These are phyloP conservation scores for Eulemur rufifrons DNA, from an alignment of 2,113 vertebrate genomes.

Conservation along the genomic window DNA sequence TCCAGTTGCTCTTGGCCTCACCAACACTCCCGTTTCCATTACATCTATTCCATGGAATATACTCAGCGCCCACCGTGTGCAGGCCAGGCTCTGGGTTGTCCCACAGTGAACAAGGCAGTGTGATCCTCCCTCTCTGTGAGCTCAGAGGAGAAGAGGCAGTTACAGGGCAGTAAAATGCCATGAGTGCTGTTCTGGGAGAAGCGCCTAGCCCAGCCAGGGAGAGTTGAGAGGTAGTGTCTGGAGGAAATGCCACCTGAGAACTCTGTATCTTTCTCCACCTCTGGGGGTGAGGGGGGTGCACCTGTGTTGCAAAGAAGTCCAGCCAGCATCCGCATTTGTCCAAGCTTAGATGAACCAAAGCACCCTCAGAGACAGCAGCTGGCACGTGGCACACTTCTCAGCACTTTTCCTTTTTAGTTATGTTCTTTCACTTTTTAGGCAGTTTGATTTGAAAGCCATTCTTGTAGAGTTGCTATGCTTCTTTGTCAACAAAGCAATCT, in stretches of 20 bases:
- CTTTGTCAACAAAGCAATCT: slow-evolving; percentile 56
- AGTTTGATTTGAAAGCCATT: slow-evolving; percentile 64
- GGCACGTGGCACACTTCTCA: not conserved
- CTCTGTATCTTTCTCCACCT: not conserved
- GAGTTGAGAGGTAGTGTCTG: not conserved
- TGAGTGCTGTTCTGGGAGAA: not conserved
- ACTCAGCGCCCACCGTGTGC: not conserved
- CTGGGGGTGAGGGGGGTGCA: not conserved
- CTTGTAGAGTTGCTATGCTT: slow-evolving; percentile 25
- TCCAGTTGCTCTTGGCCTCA: not conserved
- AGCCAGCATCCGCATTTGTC: not conserved
- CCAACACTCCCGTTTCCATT: not conserved
- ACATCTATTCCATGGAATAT: not conserved
- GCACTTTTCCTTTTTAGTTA: slow-evolving; percentile 62
- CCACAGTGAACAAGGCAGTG: not conserved
- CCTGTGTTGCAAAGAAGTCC: not conserved
- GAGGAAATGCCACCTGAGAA: not conserved
- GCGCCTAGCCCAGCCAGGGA: not conserved
- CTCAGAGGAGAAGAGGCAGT: not conserved
- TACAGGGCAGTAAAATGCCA: no score
- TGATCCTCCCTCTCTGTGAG: not conserved
- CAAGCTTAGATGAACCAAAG: not conserved
- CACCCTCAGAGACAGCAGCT: not conserved
- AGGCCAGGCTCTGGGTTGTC: not conserved
- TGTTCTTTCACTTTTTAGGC: slow-evolving; percentile 64